These are phyloP conservation scores for Uropsilus gracilis DNA, from an alignment of 2,113 vertebrate species.

Conservation along the genomic window DNA sequence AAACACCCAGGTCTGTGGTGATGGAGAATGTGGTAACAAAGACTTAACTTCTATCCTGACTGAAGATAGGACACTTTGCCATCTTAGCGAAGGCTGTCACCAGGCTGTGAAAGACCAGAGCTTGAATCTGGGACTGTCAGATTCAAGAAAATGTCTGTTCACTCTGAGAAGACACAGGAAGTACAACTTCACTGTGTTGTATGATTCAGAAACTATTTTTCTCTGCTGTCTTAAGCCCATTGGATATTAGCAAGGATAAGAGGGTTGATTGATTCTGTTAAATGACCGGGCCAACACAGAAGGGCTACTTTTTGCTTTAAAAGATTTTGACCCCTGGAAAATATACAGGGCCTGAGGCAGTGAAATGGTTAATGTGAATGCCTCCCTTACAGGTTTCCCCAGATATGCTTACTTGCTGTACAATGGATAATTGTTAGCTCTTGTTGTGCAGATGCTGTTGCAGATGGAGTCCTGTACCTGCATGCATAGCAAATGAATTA, in stretches of 20 bases:
- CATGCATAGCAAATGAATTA: slow-evolving; percentile 96
- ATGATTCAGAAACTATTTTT: neutral
- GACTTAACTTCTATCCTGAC: neutral
- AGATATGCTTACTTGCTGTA: slow-evolving; percentile 89
- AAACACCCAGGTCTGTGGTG: neutral
- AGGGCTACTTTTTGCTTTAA: slow-evolving; percentile 33
- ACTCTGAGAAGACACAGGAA: neutral
- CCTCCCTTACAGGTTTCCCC: slow-evolving; percentile 89
- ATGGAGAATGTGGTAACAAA: neutral
- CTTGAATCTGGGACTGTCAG: neutral
- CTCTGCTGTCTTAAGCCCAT: neutral
- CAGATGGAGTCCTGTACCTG: slow-evolving; percentile 99
- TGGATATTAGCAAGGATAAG: neutral
- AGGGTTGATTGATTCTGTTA: neutral
- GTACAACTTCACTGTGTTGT: neutral
- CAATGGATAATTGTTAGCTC: slow-evolving; percentile 92
- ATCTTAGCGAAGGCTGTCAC: neutral
- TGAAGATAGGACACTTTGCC: neutral
- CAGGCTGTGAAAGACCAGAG: neutral
- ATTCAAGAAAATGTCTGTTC: neutral
- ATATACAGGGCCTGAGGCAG: slow-evolving; percentile 78
- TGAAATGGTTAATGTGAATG: slow-evolving; percentile 87
- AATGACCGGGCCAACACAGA: neutral
- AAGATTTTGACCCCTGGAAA: slow-evolving; percentile 7
- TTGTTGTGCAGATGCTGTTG: slow-evolving; percentile 96